Base-by-base conservation (phyloP, 1,140 invertebrate genomes). In the Brachionus rubens region DNA sequence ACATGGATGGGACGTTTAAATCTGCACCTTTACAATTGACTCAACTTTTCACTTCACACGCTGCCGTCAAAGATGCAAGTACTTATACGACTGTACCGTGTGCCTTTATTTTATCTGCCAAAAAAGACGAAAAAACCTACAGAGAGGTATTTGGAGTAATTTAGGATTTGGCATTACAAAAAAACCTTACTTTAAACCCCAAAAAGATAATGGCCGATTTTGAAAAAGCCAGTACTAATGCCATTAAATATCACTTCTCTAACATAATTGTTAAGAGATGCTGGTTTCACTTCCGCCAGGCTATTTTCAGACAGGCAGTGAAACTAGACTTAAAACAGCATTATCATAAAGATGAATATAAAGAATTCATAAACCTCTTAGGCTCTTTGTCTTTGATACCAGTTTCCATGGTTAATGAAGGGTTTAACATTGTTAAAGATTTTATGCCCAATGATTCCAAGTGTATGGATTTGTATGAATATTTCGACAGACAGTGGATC, bases 1-100 rank as follows among this genome's bases (percentile, higher is more conserved):
- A 14, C 19, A 65, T 65, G 40, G 36, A 41, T 41, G 59, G 59
- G 9, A 65, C 59, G 3, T 65, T 65, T 16, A 65, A 65, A 41
- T 40, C 33, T 7, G n/a, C 59, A 9, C 59, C 36, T 7, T 41
- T 41, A 14, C 59, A 65, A 41, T 16, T 65, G 10, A 10, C 36
- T 19, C 59, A 65, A n/a, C 33, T 65, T 3, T 65, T 41, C 30
- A 65, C 59, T n/a, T 41, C 21, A 21, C 33, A 65, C 19, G 59
- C n/a, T 36, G 28, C 54, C 24, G n/a, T 56, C 7, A 56, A 56
- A 28, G 21, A 26, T 56, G 24, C 52, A 28, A 28, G 6, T 2
- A 1, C 24, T 14, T 56, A 56, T 26, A 56, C 52, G 4, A 56
- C 52, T 9, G 7, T 56, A 12, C 52, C 52, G n/a, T 36, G 30